Evolutionary conservation across 2,797 vertebrate species (phyloP).

Genomic region (Threskiornis aethiopicus): DNA sequence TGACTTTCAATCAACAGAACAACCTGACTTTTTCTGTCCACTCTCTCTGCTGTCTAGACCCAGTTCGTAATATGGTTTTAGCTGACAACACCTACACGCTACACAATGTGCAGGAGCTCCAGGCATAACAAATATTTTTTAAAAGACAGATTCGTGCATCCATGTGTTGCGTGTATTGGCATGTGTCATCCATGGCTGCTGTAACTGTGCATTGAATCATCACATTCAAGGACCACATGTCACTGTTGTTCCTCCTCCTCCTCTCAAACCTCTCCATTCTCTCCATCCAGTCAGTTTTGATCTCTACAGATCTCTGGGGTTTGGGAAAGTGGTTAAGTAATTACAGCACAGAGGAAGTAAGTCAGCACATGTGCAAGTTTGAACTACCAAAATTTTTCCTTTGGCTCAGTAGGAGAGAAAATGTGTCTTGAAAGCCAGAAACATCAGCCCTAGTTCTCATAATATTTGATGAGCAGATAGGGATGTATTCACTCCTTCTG

Average conservation of each 20-base stretch:
- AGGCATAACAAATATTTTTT: background rate
- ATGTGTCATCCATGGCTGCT: background rate
- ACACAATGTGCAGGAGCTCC: accelerated
- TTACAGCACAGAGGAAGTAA: background rate
- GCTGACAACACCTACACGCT: background rate
- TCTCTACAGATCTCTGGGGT: background rate
- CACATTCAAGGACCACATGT: background rate
- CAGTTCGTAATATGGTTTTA: background rate
- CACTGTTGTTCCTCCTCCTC: background rate
- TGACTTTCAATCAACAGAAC: background rate
- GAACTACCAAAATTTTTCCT: background rate
- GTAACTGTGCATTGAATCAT: background rate
- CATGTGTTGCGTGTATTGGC: background rate
- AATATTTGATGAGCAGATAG: conserved; percentile 50
- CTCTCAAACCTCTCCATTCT: background rate
- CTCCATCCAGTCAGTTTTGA: background rate
- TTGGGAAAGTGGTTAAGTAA: background rate
- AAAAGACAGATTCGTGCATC: background rate
- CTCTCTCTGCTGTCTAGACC: background rate
- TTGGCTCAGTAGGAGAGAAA: conserved; percentile 10
- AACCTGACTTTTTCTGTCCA: background rate
- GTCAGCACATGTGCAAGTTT: background rate
- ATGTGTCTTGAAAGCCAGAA: conserved; percentile 10
- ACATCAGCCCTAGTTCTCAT: conserved; percentile 45
- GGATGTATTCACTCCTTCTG: conserved; percentile 13